phyloP scores from a whole-genome alignment of 2,113 vertebrate species.

The Petroica traversi region DNA sequence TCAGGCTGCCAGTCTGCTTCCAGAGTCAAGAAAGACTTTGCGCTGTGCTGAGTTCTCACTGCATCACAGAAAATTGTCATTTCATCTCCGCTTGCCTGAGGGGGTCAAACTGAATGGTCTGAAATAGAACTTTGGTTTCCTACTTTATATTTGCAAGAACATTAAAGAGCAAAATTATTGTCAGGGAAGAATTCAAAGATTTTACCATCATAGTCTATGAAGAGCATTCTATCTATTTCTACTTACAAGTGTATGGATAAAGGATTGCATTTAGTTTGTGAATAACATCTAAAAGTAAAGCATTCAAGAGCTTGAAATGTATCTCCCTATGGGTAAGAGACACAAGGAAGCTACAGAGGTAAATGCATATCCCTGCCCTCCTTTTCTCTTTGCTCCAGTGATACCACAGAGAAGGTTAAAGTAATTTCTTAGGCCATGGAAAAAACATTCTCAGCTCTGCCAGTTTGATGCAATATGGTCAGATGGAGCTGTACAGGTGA shows the following conservation, averaged over 20 bases:
- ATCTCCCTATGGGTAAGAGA: accelerated
- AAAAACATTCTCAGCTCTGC: background rate
- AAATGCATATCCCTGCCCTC: background rate
- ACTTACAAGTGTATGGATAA: background rate
- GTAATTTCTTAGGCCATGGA: background rate
- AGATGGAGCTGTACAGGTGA: background rate
- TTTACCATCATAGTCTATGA: background rate
- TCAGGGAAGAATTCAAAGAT: background rate
- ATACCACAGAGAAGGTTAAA: background rate
- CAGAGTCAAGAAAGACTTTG: background rate
- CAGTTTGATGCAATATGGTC: background rate
- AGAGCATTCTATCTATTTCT: background rate
- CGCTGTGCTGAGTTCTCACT: background rate
- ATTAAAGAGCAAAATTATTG: background rate
- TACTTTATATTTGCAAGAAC: background rate
- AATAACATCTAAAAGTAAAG: background rate
- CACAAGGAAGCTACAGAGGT: background rate
- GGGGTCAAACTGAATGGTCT: background rate
- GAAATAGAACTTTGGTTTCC: background rate
- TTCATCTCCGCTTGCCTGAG: background rate
- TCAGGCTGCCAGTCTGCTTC: background rate
- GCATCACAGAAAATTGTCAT: background rate
- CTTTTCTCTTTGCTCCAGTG: background rate
- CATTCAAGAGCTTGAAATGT: background rate
- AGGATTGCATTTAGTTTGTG: background rate